Base-by-base conservation (phyloP, 2,797 vertebrate species). In the Dicrostonyx torquatus region DNA sequence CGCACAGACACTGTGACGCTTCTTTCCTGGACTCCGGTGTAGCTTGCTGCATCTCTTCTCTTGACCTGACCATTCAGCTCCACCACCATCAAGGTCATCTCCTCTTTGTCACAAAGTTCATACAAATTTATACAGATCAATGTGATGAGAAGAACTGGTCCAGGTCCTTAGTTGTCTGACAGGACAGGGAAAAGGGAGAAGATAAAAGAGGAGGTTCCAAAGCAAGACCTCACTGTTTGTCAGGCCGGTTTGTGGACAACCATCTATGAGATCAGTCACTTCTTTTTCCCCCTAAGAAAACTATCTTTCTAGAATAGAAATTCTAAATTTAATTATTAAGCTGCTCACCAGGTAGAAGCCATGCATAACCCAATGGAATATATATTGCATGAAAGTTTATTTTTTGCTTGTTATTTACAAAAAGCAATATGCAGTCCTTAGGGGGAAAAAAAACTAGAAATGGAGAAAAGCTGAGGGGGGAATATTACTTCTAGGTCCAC, bases 371-470 rank as follows among this genome's bases (percentile, higher is more conserved):
- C 62, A 60, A 37, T 48, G 79, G 75, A 89, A 92, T 53, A 80
- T 10, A 29, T 70, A 85, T 37, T 83, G 76, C 76, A 90, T 72
- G 20, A 93, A 50, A 40, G 13, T 75, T 95, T 94, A 84, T 50
- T 94, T 94, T 93, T 45, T 34, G 77, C 80, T 95, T 20, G 73
- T 31, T 72, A 83, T 68, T 94, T 94, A 78, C 34, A 89, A 92
- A 79, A 96, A 89, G 37, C 48, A 96, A 89, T 40, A 45, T 2
- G 91, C 4, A 93, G 0, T 4, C 84, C 70, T 87, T 77, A 92
- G 50, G 58, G 72, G 85, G n/a, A n/a, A 94, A 22, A 77, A 88
- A 92, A 79, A 9, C 22, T 64, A 90, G 40, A 83, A 66, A 79
- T 93, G 20, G 53, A 94, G 53, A 89, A 17, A 78, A 11, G 37